These are phyloP conservation scores for Engystomops pustulosus DNA, from an alignment of 2,113 vertebrate species.

Conservation along the genomic window DNA sequence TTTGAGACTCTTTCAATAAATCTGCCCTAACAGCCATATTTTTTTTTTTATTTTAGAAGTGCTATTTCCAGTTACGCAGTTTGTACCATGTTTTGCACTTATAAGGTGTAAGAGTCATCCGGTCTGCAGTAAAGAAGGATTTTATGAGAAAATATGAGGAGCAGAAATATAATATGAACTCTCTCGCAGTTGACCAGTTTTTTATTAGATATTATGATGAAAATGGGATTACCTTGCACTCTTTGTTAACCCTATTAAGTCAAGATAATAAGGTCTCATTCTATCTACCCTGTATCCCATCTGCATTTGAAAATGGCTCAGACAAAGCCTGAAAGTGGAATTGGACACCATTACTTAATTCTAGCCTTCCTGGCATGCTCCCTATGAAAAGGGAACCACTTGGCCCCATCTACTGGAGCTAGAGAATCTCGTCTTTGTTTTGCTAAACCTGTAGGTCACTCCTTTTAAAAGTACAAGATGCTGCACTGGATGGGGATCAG, in stretches of 20 bases:
- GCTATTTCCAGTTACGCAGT: too few species aligned
- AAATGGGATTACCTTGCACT: background rate
- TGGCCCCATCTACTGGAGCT: constrained; percentile 52
- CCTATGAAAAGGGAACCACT: constrained; percentile 38
- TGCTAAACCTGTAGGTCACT: constrained; percentile 52
- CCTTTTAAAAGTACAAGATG: constrained; percentile 53
- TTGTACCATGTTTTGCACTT: too few species aligned
- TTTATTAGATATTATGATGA: too few species aligned
- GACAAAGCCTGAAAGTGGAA: constrained; percentile 49
- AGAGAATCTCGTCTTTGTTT: constrained; percentile 57
- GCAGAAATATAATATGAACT: too few species aligned
- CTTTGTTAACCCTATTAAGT: background rate
- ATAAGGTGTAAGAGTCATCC: too few species aligned
- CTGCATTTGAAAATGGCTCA: constrained; percentile 14
- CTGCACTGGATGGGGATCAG: constrained; percentile 54
- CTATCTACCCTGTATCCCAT: background rate
- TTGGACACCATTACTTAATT: constrained; percentile 47
- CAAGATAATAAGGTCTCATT: background rate
- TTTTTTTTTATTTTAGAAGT: too few species aligned
- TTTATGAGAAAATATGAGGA: too few species aligned
- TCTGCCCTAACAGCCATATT: too few species aligned
- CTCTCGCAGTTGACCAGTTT: too few species aligned
- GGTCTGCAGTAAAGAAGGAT: too few species aligned
- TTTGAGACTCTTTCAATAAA: too few species aligned
- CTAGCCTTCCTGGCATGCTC: constrained; percentile 48